Conservation (phyloP, 2,797 vertebrate genomes). For the Hipposideros larvatus region DNA sequence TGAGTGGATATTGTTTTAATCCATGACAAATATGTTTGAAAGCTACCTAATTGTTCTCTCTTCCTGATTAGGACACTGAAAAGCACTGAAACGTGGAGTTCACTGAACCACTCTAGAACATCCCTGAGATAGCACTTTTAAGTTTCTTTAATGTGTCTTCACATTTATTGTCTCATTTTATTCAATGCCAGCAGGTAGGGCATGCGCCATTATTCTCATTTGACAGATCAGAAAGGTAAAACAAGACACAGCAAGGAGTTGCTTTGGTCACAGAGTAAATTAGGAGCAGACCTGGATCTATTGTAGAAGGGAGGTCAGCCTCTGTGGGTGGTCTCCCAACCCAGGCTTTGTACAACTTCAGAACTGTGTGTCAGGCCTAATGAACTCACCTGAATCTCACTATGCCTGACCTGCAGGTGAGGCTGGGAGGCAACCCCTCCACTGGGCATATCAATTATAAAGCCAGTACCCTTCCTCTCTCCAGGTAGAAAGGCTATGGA, state of each 20-base stretch:
- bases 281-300: neutral
- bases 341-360: neutral
- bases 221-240: conserved; percentile 15
- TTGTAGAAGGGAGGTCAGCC: neutral
- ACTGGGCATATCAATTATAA: accelerated
- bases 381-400: neutral
- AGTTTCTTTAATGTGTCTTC: neutral
- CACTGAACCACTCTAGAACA: neutral
- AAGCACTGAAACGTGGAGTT: neutral
- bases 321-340: conserved; percentile 50
- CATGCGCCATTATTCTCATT: neutral
- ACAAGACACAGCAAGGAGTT: neutral
- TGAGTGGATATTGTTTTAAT: neutral
- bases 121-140: neutral
- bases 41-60: neutral
- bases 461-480: neutral
- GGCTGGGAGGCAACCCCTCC: neutral
- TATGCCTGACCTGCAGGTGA: neutral
- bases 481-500: neutral
- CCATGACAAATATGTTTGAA: neutral
- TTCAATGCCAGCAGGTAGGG: neutral
- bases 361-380: neutral
- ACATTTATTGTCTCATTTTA: neutral
- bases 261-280: neutral
- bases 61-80: neutral